Base-by-base conservation (phyloP, 2,113 vertebrate genomes). In the Piaya cayana region DNA sequence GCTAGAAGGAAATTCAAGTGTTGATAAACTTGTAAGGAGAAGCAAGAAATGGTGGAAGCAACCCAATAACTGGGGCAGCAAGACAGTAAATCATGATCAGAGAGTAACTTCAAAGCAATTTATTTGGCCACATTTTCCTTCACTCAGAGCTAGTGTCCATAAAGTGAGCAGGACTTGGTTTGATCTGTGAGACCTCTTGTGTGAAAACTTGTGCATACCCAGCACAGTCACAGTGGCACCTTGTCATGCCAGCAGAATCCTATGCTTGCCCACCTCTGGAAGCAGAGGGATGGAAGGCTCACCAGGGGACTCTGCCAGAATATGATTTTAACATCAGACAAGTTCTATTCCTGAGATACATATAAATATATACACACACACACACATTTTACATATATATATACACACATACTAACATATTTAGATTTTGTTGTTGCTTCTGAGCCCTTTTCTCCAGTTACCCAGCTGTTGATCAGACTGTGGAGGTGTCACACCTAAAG, bases 161-260 rank as follows among this genome's bases (percentile, higher is more conserved):
- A 39, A 67, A 11, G 71, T 34, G 52, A 91, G 56, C 6, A 11
- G 47, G 45, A 23, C 82, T 65, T 70, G 36, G 5, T 26, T 52
- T 37, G 17, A 47, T 68, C 26, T 20, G 22, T 32, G 85, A 74
- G 36, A 3, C 23, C 13, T 82, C 22, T 30, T 47, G 22, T 0
- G 1, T 5, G 32, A 50, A 82, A 78, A 15, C n/a, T 58, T 52
- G 58, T 2, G 0, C 32, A 53, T 26, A 70, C 5, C 11, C 63
- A 62, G 9, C 2, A 0, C 8, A n/a, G 30, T 37, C 52, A 50
- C 0, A 0, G 52, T 56, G 65, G 12, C 56, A 83, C 50, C 32
- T 39, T 69, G 50, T 25, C 43, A 20, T 56, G 30, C 43, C 67
- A 27, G 17, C 15, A 21, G 8, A 65, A 52, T 58, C 47, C 37